Base-by-base conservation (phyloP, 1,140 invertebrate genomes). In the Hypsibius dujardini region DNA sequence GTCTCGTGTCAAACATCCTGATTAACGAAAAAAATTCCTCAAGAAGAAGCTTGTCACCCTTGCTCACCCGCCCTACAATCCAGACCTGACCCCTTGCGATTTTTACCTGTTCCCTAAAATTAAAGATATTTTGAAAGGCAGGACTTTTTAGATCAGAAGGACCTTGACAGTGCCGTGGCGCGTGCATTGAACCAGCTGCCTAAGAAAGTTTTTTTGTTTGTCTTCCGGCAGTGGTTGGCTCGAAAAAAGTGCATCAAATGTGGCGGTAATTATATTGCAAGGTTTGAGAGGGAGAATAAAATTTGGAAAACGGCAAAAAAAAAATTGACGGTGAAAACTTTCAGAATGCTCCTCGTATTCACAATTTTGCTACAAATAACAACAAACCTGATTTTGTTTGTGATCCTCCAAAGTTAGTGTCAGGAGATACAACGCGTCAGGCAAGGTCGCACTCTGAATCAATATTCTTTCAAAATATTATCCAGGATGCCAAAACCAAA, bases 281-380 rank as follows among this genome's bases (percentile, higher is more conserved):
- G 28, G 28, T 28, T 28, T 28, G 28, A 28, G 28, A 28, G 28
- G 28, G 28, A 28, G n/a, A 56, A 56, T 56, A 56, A 56, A 56
- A 12, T 56, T 12, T 56, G n/a, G n/a, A 56, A 56, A 56, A 7
- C n/a, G 50, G 50, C 50, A 7, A n/a, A 56, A 12, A 7, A 56
- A 12, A 56, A 12, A 56, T 56, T 7, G 50, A 56, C n/a, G 7
- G n/a, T 7, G n/a, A 56, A n/a, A 56, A 56, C 50, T 56, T 56
- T 56, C n/a, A n/a, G 50, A 12, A 56, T 56, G 50, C 50, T n/a
- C 50, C n/a, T 56, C n/a, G 50, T 56, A 56, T 56, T 56, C n/a
- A 56, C 50, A 28, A 28, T 28, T 28, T 28, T 28, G 50, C 50
- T 7, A 56, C 7, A 56, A 12, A n/a, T 7, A 56, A 56, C 7